Evolutionary conservation across 2,113 vertebrate genomes (phyloP).

Genomic region (Macrotus californicus): DNA sequence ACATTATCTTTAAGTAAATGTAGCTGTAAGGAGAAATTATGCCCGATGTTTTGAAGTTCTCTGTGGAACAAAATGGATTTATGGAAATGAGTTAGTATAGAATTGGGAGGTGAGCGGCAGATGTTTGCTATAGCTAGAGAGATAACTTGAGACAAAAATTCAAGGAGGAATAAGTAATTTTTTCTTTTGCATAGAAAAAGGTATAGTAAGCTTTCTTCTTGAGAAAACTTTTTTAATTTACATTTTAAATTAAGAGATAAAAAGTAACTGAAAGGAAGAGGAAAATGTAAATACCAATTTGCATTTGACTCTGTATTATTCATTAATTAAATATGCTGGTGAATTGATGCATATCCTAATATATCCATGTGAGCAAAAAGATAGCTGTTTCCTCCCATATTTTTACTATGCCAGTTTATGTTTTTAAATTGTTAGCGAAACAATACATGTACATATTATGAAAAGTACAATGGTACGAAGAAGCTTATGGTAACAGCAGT

Average conservation of each 20-base stretch:
- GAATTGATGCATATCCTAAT: background rate
- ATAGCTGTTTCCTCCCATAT: background rate
- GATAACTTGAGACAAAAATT: background rate
- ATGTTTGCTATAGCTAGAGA: background rate
- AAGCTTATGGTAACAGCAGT: background rate
- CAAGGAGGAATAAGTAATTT: background rate
- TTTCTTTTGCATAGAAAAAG: slow-evolving; percentile 9
- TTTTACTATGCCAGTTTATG: background rate
- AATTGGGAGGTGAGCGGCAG: background rate
- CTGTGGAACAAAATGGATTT: background rate
- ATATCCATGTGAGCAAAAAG: background rate
- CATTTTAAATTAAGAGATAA: slow-evolving; percentile 19
- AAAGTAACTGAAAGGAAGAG: background rate
- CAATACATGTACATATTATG: background rate
- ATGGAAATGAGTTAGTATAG: background rate
- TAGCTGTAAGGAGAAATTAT: background rate
- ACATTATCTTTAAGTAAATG: background rate
- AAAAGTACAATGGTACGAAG: background rate
- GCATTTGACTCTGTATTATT: background rate
- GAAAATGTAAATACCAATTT: background rate
- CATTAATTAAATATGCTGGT: background rate
- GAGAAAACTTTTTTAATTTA: background rate
- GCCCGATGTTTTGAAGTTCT: background rate
- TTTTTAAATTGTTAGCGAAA: background rate
- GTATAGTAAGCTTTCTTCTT: background rate